phyloP scores from a whole-genome alignment of 2,888 invertebrate genomes.

The Archips crataeganus region DNA sequence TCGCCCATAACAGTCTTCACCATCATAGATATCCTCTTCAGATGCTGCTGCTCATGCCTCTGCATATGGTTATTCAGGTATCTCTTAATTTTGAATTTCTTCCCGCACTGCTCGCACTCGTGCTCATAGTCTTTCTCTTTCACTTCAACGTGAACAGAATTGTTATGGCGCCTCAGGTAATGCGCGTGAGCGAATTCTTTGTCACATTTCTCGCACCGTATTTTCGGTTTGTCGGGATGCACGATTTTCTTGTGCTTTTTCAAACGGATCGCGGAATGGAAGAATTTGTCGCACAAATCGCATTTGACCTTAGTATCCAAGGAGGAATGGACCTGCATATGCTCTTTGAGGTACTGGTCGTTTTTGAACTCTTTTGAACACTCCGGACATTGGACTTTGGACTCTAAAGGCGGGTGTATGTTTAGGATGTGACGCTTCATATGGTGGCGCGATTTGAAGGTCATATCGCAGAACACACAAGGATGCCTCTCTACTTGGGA shows the following conservation, averaged over 20 bases:
- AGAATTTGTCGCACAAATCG: constrained; percentile 76
- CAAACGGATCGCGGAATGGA: constrained; percentile 74
- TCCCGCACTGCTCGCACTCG: constrained; percentile 75
- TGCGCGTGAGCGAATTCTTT: constrained; percentile 80
- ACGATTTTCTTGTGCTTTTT: constrained; percentile 81
- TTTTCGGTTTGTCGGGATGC: constrained; percentile 74
- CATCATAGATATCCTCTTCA: constrained; percentile 77
- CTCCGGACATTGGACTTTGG: constrained; percentile 77
- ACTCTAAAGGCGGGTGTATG: constrained; percentile 78
- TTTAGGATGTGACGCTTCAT: constrained; percentile 80
- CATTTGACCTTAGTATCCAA: constrained; percentile 75
- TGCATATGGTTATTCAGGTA: constrained; percentile 77
- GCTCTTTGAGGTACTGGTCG: constrained; percentile 78
- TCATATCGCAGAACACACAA: constrained; percentile 79
- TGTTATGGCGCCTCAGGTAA: constrained; percentile 71
- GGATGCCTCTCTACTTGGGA: constrained; percentile 71
- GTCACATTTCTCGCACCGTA: constrained; percentile 75
- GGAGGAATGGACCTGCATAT: constrained; percentile 79
- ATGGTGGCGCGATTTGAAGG: constrained; percentile 77
- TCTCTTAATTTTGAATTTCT: constrained; percentile 77
- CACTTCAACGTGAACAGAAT: constrained; percentile 73
- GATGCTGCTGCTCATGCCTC: constrained; percentile 77
- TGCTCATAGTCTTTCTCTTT: constrained; percentile 74
- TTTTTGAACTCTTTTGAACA: constrained; percentile 80
- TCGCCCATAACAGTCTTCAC: constrained; percentile 77